Conservation (phyloP, 1,140 invertebrate species). For the Bombus waltoni region DNA sequence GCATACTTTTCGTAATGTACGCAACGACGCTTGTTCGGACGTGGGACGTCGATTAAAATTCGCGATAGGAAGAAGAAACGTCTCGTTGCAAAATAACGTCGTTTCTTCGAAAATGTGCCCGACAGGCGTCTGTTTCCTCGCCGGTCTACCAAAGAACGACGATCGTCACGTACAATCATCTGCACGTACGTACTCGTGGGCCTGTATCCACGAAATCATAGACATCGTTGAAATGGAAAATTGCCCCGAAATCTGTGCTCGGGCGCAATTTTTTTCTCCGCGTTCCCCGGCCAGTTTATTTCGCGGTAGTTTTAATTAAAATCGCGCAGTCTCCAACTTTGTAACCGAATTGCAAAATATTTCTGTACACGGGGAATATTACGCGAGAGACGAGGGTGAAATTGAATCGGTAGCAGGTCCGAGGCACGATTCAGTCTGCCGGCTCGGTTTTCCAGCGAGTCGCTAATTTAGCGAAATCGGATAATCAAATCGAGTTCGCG, state of each 20-base stretch:
- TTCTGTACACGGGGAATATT: neutral
- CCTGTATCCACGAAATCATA: neutral
- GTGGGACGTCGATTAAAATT: too few relatives aligned
- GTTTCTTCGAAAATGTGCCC: too few relatives aligned
- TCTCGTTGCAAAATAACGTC: too few relatives aligned
- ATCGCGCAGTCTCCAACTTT: neutral
- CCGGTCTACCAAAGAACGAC: too few relatives aligned
- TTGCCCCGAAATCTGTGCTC: neutral
- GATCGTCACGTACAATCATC: too few relatives aligned
- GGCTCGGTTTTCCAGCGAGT: neutral
- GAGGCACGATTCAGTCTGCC: neutral
- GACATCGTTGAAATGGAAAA: neutral
- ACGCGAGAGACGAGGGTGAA: neutral
- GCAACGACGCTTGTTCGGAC: too few relatives aligned
- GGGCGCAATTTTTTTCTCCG: neutral
- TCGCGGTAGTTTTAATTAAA: neutral
- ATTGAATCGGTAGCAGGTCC: neutral
- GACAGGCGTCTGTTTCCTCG: too few relatives aligned
- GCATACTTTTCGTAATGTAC: too few relatives aligned
- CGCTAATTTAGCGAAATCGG: neutral
- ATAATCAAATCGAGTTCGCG: neutral
- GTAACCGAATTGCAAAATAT: constrained; percentile 1
- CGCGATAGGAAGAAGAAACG: too few relatives aligned
- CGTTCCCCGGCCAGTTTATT: neutral
- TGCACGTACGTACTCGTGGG: too few relatives aligned